Evolutionary conservation across 2,888 invertebrate genomes (phyloP), one percentile per base, ranked within the genome.

Genomic region (Drosophila rellima): DNA sequence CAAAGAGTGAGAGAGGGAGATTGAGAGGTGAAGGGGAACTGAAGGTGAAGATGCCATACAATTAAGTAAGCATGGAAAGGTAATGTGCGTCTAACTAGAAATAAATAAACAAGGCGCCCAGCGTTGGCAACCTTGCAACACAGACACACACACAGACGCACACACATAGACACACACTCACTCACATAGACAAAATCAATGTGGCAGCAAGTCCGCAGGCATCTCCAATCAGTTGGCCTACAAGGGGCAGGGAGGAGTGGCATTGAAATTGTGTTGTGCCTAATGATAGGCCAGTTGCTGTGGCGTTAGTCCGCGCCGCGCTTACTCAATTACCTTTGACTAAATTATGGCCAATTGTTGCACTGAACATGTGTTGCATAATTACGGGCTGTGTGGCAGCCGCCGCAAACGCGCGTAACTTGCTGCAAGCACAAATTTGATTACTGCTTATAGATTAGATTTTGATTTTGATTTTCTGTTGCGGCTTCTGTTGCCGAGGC

Each of bases 271-370:
- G 72, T 69, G 72, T 44, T 61, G 48, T 61, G 48, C 55, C 62
- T 83, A 83, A 83, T 86, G 79, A 83, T 83, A 83, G 83, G 55
- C 66, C 73, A 62, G 56, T 44, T 47, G 52, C 60, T 45, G 50
- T 64, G 80, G 86, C 86, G 82, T 80, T 85, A 80, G 86, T 55
- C 62, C 51, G 71, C 55, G 67, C 77, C 70, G 64, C 79, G 72
- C 74, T 83, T 83, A 83, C 82, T 87, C 84, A 82, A 85, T 84
- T 87, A 84, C 82, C 78, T 83, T 87, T 82, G 85, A 84, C 85
- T 85, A 87, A 85, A 85, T 85, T 87, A 85, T 87, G 82, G 85
- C 88, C 85, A 87, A 85, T 85, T 87, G 85, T 85, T 87, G 88
- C 74, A 65, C 66, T 72, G 82, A 85, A 87, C 85, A 85, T 85